A percentile compares a stretch with the other conserved stretches of the same genome.
phyloP scores from a whole-genome alignment of 2,113 vertebrate genomes.

The Cheirogaleus medius region DNA sequence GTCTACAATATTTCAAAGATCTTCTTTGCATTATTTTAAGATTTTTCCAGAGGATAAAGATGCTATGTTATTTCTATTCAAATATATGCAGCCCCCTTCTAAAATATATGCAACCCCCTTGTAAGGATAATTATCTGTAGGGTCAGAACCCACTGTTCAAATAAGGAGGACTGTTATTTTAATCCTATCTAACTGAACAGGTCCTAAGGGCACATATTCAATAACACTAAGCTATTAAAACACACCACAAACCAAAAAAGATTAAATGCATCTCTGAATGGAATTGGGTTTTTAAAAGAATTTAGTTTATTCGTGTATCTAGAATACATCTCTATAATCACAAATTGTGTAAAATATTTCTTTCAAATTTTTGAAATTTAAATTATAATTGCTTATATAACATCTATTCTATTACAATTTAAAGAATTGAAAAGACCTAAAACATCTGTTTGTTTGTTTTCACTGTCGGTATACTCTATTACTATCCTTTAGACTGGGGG shows the following conservation, averaged over 20 bases:
- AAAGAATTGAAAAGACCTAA: neutral
- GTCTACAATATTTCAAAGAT: neutral
- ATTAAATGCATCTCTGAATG: constrained; percentile 53
- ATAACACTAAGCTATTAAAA: constrained; percentile 44
- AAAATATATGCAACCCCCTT: neutral
- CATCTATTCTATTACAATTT: neutral
- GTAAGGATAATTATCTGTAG: neutral
- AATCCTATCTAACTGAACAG: constrained; percentile 65
- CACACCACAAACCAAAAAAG: constrained; percentile 66
- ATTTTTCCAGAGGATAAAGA: constrained; percentile 61
- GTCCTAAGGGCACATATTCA: constrained; percentile 66
- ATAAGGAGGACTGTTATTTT: neutral
- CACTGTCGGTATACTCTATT: neutral
- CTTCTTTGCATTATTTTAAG: neutral
- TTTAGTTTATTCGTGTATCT: neutral
- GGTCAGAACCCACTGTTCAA: constrained; percentile 61
- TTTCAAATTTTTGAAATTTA: neutral
- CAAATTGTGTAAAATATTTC: neutral
- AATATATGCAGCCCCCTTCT: constrained; percentile 36
- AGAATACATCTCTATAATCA: neutral
- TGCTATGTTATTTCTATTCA: constrained; percentile 17
- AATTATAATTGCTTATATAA: neutral
- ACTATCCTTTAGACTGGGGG: neutral
- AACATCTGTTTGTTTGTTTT: neutral
- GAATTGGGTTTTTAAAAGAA: neutral